Percentiles rank a stretch among this genome's conserved stretches.
Evolutionary conservation across 2,113 vertebrate species (phyloP).

Genomic region (Pteropus alecto): DNA sequence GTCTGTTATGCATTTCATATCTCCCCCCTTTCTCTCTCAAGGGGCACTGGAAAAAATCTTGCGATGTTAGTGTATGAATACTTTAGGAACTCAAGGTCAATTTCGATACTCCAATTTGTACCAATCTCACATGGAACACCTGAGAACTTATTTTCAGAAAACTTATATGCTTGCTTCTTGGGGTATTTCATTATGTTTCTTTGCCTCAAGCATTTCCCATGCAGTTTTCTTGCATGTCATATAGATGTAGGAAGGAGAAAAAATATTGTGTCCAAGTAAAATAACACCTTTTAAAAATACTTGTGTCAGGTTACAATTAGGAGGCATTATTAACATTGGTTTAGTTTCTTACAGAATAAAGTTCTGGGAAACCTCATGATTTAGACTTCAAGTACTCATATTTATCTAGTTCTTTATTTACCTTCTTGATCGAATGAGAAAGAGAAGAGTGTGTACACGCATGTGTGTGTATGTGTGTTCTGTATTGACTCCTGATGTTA

Average conservation of each 20-base stretch:
- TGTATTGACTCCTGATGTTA: neutral
- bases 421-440: neutral
- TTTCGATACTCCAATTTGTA: neutral
- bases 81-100: neutral
- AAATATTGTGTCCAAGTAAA: neutral
- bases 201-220: neutral
- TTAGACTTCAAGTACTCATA: neutral
- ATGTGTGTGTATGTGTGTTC: neutral
- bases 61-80: neutral
- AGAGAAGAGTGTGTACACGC: neutral
- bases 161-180: neutral
- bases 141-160: slow-evolving; percentile 22
- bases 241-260: neutral
- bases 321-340: neutral
- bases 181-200: slow-evolving; percentile 18
- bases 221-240: neutral
- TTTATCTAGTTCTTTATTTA: neutral
- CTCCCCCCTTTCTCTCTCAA: neutral
- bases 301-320: neutral
- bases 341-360: neutral
- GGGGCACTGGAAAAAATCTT: neutral
- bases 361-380: neutral
- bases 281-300: slow-evolving; percentile 30
- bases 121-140: neutral
- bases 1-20: neutral